Conservation (phyloP, 2,113 vertebrate species). For the Ptilonorhynchus violaceus region DNA sequence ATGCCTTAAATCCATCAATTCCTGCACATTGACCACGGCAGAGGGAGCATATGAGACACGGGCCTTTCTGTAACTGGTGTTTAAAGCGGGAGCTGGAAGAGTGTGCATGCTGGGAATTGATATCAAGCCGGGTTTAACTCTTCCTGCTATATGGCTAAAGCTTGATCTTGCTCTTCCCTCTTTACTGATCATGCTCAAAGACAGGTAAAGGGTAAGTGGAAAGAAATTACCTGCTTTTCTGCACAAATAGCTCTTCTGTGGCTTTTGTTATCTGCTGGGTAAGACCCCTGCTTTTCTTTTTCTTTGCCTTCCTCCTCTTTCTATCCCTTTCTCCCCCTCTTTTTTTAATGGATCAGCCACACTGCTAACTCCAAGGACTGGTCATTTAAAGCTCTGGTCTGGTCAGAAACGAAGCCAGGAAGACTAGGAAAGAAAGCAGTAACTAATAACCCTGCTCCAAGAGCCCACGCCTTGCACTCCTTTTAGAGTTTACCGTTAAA, state of each 20-base stretch:
- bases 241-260: not conserved
- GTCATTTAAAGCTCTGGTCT: not conserved
- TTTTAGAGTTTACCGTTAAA: not conserved
- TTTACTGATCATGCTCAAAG: not conserved
- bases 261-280: not conserved
- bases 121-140: not conserved
- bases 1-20: not conserved
- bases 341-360: not conserved
- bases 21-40: not conserved
- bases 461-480: not conserved
- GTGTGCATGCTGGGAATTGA: fast-evolving
- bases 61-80: not conserved
- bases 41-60: fast-evolving
- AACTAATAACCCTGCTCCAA: not conserved
- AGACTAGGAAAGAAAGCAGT: not conserved
- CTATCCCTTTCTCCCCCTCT: not conserved
- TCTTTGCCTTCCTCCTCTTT: not conserved
- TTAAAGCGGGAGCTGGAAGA: not conserved
- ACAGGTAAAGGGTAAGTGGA: not conserved
- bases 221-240: not conserved
- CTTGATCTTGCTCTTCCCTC: not conserved
- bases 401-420: not conserved
- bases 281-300: not conserved
- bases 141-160: fast-evolving
- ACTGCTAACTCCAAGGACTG: not conserved